Percentiles rank a stretch among this genome's conserved stretches.
Conservation (phyloP, 2,113 vertebrate genomes). For the Coreoperca whiteheadi region DNA sequence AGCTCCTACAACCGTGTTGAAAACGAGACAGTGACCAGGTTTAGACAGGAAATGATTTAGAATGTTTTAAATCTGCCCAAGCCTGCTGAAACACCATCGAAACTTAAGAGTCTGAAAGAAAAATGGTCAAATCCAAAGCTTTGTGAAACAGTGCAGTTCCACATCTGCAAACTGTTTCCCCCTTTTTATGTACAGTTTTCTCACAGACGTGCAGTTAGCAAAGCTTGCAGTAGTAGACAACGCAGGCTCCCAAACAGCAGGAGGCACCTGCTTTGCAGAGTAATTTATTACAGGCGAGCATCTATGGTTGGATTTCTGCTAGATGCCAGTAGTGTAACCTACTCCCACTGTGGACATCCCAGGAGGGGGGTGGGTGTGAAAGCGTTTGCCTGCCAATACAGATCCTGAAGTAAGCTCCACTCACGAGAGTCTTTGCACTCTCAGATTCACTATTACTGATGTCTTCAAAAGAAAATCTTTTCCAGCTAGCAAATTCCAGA, state of each 20-base stretch:
- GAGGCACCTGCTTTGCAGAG: slow-evolving; percentile 70
- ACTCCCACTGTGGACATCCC: slow-evolving; percentile 65
- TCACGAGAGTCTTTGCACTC: slow-evolving; percentile 30
- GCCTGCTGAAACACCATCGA: not conserved
- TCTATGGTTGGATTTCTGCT: slow-evolving; percentile 77
- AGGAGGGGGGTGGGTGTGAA: slow-evolving; percentile 51
- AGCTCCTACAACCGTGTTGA: slow-evolving; percentile 32
- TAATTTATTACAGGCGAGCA: slow-evolving; percentile 71
- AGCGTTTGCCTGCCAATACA: slow-evolving; percentile 39
- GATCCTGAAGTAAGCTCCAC: slow-evolving; percentile 34
- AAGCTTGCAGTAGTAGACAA: slow-evolving; percentile 1
- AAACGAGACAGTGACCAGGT: not conserved
- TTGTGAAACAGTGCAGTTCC: not conserved
- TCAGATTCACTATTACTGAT: slow-evolving; percentile 11
- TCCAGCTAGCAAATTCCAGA: not conserved
- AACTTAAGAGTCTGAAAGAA: not conserved
- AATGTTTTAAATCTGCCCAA: not conserved
- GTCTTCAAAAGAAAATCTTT: not conserved
- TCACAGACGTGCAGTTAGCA: not conserved
- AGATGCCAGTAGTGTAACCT: slow-evolving; percentile 79
- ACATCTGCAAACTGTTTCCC: not conserved
- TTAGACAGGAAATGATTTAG: slow-evolving; percentile 1
- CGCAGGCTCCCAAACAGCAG: slow-evolving; percentile 50
- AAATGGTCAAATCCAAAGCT: not conserved
- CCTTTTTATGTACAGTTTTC: not conserved